Percentiles rank a stretch among this genome's conserved stretches.
These are phyloP conservation scores for Pasiphila rectangulata DNA, from an alignment of 2,888 invertebrate genomes.

Conservation along the genomic window DNA sequence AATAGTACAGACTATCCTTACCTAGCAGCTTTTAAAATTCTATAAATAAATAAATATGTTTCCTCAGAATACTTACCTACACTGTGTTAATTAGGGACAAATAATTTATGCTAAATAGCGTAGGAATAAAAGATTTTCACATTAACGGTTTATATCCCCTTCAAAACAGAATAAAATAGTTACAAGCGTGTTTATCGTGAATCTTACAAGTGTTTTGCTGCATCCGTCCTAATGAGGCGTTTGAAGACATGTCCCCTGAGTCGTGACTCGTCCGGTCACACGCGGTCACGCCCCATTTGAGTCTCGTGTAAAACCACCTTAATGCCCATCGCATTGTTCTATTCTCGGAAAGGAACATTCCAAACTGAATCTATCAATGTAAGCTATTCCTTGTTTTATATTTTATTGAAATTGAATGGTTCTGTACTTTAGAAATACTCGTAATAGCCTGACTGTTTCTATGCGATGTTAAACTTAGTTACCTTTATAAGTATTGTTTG, in stretches of 20 bases:
- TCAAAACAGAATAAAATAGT: too few species aligned
- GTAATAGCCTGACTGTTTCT: background rate
- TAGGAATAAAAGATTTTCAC: too few species aligned
- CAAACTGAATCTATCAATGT: conserved; percentile 31
- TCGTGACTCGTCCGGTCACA: conserved; percentile 64
- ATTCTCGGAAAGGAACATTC: conserved; percentile 41
- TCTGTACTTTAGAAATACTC: background rate
- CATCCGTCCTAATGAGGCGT: conserved; percentile 23
- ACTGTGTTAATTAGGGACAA: too few species aligned
- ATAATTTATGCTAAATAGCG: too few species aligned
- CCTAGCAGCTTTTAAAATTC: too few species aligned
- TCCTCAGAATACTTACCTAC: too few species aligned
- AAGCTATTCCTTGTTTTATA: conserved; percentile 13
- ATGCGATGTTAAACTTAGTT: too few species aligned
- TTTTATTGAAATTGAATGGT: conserved; percentile 4
- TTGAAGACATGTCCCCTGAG: conserved; percentile 37
- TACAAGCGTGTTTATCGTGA: conserved; percentile 3
- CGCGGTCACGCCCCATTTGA: conserved; percentile 70
- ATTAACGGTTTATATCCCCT: too few species aligned
- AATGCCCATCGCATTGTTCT: conserved; percentile 47
- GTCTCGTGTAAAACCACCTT: conserved; percentile 50
- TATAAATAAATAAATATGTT: too few species aligned
- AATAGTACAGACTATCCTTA: too few species aligned
- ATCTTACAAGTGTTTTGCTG: conserved; percentile 19
- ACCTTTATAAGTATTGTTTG: too few species aligned